Evolutionary conservation across 1,140 invertebrate species (phyloP).

Genomic region (Caerostris extrusa): DNA sequence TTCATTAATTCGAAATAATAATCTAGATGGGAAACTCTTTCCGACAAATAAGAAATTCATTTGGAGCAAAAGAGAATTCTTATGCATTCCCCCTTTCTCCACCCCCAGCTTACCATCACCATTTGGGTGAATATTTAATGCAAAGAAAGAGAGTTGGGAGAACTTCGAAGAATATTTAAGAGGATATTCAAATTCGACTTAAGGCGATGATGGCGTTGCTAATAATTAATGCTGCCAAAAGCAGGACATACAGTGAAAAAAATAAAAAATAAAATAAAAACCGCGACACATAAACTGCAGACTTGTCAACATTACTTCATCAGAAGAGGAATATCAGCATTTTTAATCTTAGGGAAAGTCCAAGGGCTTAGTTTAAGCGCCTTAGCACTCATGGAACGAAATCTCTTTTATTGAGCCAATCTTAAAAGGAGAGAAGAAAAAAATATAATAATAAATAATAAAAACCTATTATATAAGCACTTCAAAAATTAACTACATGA

Average conservation of each 20-base stretch:
- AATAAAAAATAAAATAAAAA: neutral
- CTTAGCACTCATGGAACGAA: neutral
- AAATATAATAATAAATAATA: no score
- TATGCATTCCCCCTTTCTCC: neutral
- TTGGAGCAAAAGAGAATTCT: neutral
- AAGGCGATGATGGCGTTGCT: neutral
- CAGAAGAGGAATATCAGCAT: neutral
- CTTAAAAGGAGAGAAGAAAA: no score
- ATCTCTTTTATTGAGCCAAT: no score
- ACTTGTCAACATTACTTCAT: neutral
- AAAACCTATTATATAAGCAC: no score
- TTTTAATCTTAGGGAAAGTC: constrained; percentile 5
- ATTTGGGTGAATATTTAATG: constrained; percentile 36
- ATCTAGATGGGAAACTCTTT: neutral
- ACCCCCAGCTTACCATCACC: neutral
- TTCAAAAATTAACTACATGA: no score
- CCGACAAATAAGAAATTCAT: constrained; percentile 26
- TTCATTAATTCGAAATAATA: constrained; percentile 40
- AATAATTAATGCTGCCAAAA: constrained; percentile 5
- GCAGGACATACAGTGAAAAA: neutral
- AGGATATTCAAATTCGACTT: constrained; percentile 39
- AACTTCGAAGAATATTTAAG: constrained; percentile 9
- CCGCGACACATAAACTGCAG: neutral
- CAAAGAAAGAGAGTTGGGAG: neutral
- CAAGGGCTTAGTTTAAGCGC: neutral